Evolutionary conservation across 2,113 vertebrate species (phyloP).

Genomic region (Gnathonemus echidnorhynchus): DNA sequence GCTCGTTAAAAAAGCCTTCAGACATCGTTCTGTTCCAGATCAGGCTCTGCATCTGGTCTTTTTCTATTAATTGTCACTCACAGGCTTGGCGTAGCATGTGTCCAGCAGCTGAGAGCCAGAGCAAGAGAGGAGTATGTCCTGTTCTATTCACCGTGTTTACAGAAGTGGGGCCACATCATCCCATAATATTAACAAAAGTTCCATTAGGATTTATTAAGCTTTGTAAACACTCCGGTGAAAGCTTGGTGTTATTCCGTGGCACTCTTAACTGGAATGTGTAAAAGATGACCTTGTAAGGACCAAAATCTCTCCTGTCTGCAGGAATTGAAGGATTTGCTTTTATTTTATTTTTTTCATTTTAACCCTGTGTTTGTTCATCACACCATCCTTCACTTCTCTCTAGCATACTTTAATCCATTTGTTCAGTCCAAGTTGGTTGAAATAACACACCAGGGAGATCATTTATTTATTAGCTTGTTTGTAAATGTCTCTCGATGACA

Average conservation of each 20-base stretch:
- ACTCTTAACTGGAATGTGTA: not conserved
- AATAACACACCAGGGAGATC: not conserved
- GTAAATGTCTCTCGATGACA: not conserved
- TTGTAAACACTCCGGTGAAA: not conserved
- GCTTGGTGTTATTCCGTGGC: not conserved
- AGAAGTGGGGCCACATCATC: not conserved
- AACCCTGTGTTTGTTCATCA: not conserved
- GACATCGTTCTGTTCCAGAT: not conserved
- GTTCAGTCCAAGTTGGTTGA: not conserved
- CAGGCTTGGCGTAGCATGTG: too few species aligned
- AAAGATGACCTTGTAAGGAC: constrained; percentile 3
- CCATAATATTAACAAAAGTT: constrained; percentile 28
- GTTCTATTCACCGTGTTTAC: not conserved
- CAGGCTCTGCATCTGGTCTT: not conserved
- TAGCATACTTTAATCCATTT: not conserved
- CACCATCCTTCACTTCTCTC: not conserved
- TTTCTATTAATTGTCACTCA: not conserved
- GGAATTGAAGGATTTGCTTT: not conserved
- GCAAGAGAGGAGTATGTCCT: not conserved
- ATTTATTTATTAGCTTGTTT: not conserved
- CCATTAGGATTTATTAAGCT: constrained; percentile 21
- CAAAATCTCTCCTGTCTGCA: not conserved
- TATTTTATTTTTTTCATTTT: not conserved
- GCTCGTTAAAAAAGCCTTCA: not conserved
- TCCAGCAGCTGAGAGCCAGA: not conserved